These are phyloP conservation scores for Cossypha polioptera DNA, from an alignment of 2,797 vertebrate species.

Conservation along the genomic window DNA sequence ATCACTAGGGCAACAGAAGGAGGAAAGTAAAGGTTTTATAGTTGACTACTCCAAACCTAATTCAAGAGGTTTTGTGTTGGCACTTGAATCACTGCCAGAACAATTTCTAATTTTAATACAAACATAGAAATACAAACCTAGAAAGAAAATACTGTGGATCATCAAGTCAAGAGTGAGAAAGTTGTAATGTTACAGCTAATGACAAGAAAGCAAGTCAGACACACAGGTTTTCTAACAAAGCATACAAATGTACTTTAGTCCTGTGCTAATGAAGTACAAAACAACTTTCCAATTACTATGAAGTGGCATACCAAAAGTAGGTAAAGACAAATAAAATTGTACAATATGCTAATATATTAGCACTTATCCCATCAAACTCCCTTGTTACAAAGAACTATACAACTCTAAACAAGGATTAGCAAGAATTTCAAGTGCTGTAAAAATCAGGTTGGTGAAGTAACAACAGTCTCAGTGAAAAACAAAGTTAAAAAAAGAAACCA, in stretches of 20 bases:
- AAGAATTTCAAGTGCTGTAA: not conserved
- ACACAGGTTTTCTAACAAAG: not conserved
- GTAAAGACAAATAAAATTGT: not conserved
- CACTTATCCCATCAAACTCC: not conserved
- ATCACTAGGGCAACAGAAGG: not conserved
- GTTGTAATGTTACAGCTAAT: not conserved
- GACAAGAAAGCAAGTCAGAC: not conserved
- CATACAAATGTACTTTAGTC: not conserved
- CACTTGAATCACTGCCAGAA: not conserved
- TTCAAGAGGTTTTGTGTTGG: not conserved
- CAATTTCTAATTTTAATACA: not conserved
- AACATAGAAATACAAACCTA: not conserved
- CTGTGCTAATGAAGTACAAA: not conserved
- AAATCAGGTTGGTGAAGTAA: not conserved
- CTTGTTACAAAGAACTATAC: not conserved
- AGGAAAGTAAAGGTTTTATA: not conserved
- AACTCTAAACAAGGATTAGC: not conserved
- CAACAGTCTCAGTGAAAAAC: not conserved
- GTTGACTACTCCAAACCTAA: not conserved
- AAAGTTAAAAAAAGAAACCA: not conserved
- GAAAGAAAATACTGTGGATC: not conserved
- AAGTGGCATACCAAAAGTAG: not conserved
- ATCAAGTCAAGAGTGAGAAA: not conserved
- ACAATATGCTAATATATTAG: not conserved
- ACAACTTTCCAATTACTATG: not conserved